These are phyloP conservation scores for Phylloscopus trochilus DNA, from an alignment of 2,113 vertebrate species.

Conservation along the genomic window DNA sequence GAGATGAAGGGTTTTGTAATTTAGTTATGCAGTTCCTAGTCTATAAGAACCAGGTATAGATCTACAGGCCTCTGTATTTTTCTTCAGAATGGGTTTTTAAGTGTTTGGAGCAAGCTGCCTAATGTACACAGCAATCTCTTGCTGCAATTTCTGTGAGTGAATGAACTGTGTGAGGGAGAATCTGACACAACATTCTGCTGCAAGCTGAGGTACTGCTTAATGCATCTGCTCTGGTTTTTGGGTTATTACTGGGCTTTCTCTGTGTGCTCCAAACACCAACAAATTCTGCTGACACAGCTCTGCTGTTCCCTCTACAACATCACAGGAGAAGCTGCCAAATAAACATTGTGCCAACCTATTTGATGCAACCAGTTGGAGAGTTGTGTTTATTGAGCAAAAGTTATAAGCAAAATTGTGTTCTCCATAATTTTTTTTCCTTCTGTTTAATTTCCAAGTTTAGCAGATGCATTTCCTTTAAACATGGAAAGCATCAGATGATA, in stretches of 20 bases:
- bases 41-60: background rate
- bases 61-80: background rate
- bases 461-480: background rate
- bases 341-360: background rate
- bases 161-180: background rate
- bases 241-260: background rate
- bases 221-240: background rate
- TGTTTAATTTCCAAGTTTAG: background rate
- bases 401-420: background rate
- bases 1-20: background rate
- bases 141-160: background rate
- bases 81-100: background rate
- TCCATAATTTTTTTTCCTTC: background rate
- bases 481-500: background rate
- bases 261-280: background rate
- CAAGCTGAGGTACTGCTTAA: background rate
- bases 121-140: background rate
- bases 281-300: background rate
- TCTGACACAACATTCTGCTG: background rate
- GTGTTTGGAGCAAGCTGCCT: background rate
- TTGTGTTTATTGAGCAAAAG: background rate
- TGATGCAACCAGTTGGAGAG: background rate
- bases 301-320: background rate
- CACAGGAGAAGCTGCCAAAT: background rate
- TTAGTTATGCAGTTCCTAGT: background rate